Base-by-base conservation (phyloP, 2,888 invertebrate genomes). In the Aspidiotus destructor region DNA sequence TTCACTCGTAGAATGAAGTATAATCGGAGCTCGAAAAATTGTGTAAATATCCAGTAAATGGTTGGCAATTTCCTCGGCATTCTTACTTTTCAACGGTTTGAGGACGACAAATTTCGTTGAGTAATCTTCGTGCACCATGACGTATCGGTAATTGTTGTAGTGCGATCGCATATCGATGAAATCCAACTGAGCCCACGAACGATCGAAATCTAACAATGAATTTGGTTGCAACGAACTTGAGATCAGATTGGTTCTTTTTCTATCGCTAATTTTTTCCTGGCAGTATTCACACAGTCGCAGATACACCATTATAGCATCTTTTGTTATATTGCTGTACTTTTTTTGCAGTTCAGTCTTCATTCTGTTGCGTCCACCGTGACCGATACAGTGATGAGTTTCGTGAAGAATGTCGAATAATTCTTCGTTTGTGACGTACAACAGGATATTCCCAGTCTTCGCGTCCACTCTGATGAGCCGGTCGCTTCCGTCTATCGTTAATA, bases 81-180 rank as follows among this genome's bases (percentile, higher is more conserved):
- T 57, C 64, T 74, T 74, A 48, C 71, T 74, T 73, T 57, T 73
- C 17, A 77, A 68, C 10, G 76, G 75, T 55, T 75, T 71, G 17
- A 76, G 72, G 70, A 71, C 71, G 10, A 71, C 28, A 73, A 75
- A 76, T 73, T 77, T 77, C 41, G 76, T 76, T 1, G 67, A 64
- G 70, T 75, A 73, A 62, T 77, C 76, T 70, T 57, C 62, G 63
- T 48, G n/a, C 48, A n/a, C n/a, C 48, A 48, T 48, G 10, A 48
- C n/a, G n/a, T 13, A 48, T 13, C 11, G n/a, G 6, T 48, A 48
- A 48, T 48, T 6, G n/a, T 48, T 48, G n/a, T 48, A 48, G 11
- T 48, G 48, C 10, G 11, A 13, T 48, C 6, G 48, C 48, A n/a
- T 48, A 48, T 48, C 48, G n/a, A 48, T 48, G 10, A 48, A 48